Percentiles rank a stretch among this genome's conserved stretches.
These are phyloP conservation scores for Melitaea athalia DNA, from an alignment of 2,888 invertebrate genomes.

Conservation along the genomic window DNA sequence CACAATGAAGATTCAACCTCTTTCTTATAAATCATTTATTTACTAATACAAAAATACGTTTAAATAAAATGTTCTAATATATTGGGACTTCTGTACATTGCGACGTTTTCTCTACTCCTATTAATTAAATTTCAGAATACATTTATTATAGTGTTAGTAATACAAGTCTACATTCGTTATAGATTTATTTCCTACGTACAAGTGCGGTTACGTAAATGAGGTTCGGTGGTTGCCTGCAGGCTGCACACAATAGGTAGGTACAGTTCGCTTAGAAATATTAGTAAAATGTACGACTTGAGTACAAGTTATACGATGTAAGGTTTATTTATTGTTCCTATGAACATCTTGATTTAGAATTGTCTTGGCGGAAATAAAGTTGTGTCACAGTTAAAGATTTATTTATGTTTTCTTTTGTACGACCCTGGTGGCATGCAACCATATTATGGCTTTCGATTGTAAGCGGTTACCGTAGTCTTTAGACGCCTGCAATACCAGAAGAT, in stretches of 20 bases:
- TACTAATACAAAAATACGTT: no score
- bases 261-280: slow-evolving; percentile 14
- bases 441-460: no score
- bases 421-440: no score
- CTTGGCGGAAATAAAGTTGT: not conserved
- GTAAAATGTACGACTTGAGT: slow-evolving; percentile 21
- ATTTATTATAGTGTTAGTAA: not conserved
- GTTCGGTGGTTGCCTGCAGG: slow-evolving; percentile 24
- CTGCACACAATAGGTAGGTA: slow-evolving; percentile 25
- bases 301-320: slow-evolving; percentile 14
- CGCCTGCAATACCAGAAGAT: no score
- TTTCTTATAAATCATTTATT: no score
- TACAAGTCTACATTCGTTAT: slow-evolving; percentile 21
- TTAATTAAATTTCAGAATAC: not conserved
- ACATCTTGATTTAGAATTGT: not conserved
- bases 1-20: no score
- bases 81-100: no score
- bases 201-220: slow-evolving; percentile 24
- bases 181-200: slow-evolving; percentile 19
- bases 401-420: no score
- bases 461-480: no score
- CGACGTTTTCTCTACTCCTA: not conserved
- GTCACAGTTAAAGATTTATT: no score
- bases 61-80: no score
- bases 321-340: slow-evolving; percentile 1